Evolutionary conservation across 1,140 invertebrate species (phyloP).

Genomic region (Listronotus oregonensis): DNA sequence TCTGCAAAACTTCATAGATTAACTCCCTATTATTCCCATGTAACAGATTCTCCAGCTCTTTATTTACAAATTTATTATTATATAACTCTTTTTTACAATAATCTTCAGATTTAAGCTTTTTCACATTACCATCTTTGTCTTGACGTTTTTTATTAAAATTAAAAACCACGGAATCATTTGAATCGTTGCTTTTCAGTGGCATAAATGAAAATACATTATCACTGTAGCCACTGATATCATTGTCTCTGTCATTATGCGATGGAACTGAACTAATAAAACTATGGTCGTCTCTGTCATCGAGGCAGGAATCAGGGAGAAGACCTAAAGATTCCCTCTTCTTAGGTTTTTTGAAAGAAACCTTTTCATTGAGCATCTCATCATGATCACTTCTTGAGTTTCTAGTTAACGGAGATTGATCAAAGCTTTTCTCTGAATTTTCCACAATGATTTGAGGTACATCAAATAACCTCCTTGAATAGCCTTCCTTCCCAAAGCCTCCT

Average conservation of each 20-base stretch:
- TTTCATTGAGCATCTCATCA: too few relatives aligned
- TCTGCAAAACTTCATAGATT: slow-evolving; percentile 8
- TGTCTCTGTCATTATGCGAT: too few relatives aligned
- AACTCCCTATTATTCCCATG: slow-evolving; percentile 11
- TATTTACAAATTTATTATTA: neutral
- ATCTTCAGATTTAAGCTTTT: neutral
- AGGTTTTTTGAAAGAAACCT: neutral
- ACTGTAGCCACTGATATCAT: neutral
- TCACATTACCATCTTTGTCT: neutral
- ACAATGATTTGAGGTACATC: neutral
- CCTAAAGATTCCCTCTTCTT: slow-evolving; percentile 9
- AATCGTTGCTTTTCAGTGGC: neutral
- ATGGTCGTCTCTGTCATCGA: neutral
- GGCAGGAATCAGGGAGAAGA: neutral
- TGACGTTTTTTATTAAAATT: neutral
- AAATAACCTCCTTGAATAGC: neutral
- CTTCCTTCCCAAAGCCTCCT: too few relatives aligned
- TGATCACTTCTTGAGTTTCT: too few relatives aligned
- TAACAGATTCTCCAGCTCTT: neutral
- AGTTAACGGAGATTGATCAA: neutral
- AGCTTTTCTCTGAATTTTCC: neutral
- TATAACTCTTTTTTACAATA: neutral
- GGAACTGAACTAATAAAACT: neutral
- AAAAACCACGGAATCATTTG: slow-evolving; percentile 3
- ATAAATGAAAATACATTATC: neutral